A percentile compares a stretch with the other conserved stretches of the same genome.
phyloP scores from a whole-genome alignment of 2,888 invertebrate species.

The Patella pellucida region DNA sequence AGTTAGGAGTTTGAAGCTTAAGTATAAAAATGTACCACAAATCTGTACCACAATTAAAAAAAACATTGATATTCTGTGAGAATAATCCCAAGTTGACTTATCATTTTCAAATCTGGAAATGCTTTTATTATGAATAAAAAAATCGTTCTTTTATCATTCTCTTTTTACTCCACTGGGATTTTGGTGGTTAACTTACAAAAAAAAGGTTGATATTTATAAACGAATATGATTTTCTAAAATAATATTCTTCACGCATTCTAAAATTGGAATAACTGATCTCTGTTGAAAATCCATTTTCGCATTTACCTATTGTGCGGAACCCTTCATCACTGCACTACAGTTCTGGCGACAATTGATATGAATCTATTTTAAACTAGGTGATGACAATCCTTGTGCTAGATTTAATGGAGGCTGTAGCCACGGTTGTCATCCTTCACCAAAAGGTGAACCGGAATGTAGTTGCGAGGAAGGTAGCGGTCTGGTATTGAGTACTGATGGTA shows the following conservation, averaged over 20 bases:
- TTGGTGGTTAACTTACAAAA: too few species aligned
- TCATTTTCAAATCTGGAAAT: too few species aligned
- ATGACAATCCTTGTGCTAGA: slow-evolving; percentile 78
- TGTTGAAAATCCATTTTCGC: background rate
- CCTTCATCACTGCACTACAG: too few species aligned
- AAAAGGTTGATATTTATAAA: too few species aligned
- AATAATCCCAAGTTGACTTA: too few species aligned
- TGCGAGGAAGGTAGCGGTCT: slow-evolving; percentile 85
- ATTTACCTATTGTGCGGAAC: background rate
- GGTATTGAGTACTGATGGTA: slow-evolving; percentile 86
- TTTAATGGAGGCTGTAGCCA: slow-evolving; percentile 94
- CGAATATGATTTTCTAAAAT: background rate
- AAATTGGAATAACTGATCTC: background rate
- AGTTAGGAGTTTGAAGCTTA: slow-evolving; percentile 36
- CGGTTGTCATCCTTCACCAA: slow-evolving; percentile 90
- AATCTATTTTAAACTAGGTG: slow-evolving; percentile 41
- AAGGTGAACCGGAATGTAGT: slow-evolving; percentile 84
- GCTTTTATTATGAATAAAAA: too few species aligned
- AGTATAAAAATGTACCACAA: too few species aligned
- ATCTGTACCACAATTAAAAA: too few species aligned
- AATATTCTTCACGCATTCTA: background rate
- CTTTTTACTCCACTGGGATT: too few species aligned
- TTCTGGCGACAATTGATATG: too few species aligned
- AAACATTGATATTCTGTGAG: too few species aligned
- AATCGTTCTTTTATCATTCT: too few species aligned